These are phyloP conservation scores for Castor canadensis DNA, from an alignment of 2,113 vertebrate species.

Conservation along the genomic window DNA sequence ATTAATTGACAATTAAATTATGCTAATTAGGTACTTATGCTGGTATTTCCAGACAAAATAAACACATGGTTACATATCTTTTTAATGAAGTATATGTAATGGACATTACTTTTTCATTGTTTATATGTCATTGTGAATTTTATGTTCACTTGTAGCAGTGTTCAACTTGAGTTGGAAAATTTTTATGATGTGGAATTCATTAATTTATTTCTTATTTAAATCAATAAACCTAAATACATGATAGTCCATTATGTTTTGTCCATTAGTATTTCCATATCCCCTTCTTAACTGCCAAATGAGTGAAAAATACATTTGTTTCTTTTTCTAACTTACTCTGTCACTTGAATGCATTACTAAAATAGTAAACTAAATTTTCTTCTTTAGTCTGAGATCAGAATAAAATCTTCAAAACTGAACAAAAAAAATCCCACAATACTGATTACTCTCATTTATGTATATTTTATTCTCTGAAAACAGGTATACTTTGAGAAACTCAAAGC, in stretches of 20 bases:
- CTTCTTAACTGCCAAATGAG: not conserved
- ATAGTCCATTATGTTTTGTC: not conserved
- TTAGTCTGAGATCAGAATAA: not conserved
- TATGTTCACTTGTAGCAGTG: constrained; percentile 42
- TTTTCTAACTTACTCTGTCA: constrained; percentile 19
- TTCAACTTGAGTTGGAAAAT: constrained; percentile 25
- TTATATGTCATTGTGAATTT: constrained; percentile 53
- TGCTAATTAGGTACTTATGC: not conserved
- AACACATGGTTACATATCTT: constrained; percentile 31
- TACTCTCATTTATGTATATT: not conserved
- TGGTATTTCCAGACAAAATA: constrained; percentile 39
- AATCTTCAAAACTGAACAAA: not conserved
- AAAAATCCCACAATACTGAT: not conserved
- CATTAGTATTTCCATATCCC: not conserved
- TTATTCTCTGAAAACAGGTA: not conserved
- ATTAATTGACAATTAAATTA: constrained; percentile 53
- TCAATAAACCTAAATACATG: constrained; percentile 50
- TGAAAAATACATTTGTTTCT: not conserved
- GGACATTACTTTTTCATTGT: not conserved
- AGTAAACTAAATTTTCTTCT: not conserved
- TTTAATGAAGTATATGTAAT: constrained; percentile 58
- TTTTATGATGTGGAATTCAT: constrained; percentile 31
- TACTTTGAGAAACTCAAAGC: not conserved
- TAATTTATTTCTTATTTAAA: constrained; percentile 53
- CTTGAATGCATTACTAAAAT: not conserved